Evolutionary conservation across 2,888 invertebrate genomes (phyloP), one percentile per base, ranked within the genome.

Genomic region (Calameuta filiformis): DNA sequence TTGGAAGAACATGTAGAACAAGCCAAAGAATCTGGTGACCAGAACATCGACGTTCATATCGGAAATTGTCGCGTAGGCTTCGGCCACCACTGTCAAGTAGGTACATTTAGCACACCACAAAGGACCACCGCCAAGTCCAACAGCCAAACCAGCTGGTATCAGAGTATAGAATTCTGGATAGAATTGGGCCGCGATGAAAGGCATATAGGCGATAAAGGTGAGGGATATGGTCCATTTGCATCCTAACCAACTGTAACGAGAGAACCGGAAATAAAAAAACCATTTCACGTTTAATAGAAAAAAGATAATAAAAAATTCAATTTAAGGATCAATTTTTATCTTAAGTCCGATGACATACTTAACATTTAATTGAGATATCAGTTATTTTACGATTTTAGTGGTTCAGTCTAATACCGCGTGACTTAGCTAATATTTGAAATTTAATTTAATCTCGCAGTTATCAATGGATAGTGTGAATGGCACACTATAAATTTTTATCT

Each of bases 31-130:
- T 85, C 97, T 93, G 12, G 97, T 97, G 73, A 98, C 97, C 78
- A 97, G 94, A 9, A 97, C 95, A 81, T 97, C 96, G 6, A 94
- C 93, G 35, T 93, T 91, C 1, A 95, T 93, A 23, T 95, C 95
- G 0, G 95, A 94, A 75, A 97, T 91, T 85, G 94, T 94, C 0
- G 97, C 93, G 88, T 98, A 97, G 0, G 97, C 95, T 87, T 97
- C 96, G 77, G 95, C 94, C 77, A 94, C 96, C 85, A 97, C 95
- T 4, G 98, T 97, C 4, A 99, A 93, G 88, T 98, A 98, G 0
- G 98, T 97, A 90, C 98, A 98, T 91, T 98, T 98, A 31, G 98
- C 97, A 84, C 98, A 97, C 98, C 98, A 98, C 33, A 98, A 92
- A 0, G 98, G 98, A 0, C 98, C 98, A 0, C 97, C 98, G 0